Percentiles rank a stretch among this genome's conserved stretches.
phyloP scores from a whole-genome alignment of 1,140 invertebrate genomes.

The Ceratina calcarata region DNA sequence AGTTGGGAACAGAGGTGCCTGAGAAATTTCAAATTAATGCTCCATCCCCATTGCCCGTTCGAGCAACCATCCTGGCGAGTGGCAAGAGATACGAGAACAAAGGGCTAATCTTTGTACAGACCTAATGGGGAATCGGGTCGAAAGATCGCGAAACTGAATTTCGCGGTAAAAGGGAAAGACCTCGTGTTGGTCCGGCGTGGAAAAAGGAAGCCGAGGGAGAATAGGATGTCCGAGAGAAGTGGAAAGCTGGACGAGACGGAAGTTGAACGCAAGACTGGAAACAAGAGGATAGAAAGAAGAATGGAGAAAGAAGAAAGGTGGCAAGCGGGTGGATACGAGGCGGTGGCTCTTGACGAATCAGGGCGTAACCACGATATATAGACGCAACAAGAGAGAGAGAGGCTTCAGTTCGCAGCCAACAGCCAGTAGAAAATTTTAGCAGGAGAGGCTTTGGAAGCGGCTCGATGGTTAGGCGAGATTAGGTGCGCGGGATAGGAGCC shows the following conservation, averaged over 20 bases:
- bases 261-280: slow-evolving; percentile 12
- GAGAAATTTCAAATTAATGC: slow-evolving; percentile 25
- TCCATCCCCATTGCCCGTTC: not conserved
- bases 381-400: not conserved
- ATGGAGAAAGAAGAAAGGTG: not conserved
- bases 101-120: not conserved
- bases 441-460: slow-evolving; percentile 12
- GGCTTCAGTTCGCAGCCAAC: not conserved
- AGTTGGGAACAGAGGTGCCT: not conserved
- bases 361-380: slow-evolving; percentile 55
- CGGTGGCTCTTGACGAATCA: slow-evolving; percentile 56
- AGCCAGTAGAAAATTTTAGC: slow-evolving; percentile 29
- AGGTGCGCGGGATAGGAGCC: slow-evolving; percentile 33
- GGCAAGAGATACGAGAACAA: not conserved
- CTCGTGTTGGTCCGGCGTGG: not conserved
- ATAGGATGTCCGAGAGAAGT: slow-evolving; percentile 1
- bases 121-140: not conserved
- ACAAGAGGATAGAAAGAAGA: not conserved
- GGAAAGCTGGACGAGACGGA: slow-evolving; percentile 16
- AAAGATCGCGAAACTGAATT: slow-evolving; percentile 14
- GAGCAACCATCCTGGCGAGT: not conserved
- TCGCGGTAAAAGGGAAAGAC: not conserved
- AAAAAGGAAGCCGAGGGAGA: slow-evolving; percentile 18
- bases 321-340: not conserved
- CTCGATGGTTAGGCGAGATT: slow-evolving; percentile 49